Evolutionary conservation across 2,113 vertebrate genomes (phyloP).

Genomic region (Gnathonemus longibarbis): DNA sequence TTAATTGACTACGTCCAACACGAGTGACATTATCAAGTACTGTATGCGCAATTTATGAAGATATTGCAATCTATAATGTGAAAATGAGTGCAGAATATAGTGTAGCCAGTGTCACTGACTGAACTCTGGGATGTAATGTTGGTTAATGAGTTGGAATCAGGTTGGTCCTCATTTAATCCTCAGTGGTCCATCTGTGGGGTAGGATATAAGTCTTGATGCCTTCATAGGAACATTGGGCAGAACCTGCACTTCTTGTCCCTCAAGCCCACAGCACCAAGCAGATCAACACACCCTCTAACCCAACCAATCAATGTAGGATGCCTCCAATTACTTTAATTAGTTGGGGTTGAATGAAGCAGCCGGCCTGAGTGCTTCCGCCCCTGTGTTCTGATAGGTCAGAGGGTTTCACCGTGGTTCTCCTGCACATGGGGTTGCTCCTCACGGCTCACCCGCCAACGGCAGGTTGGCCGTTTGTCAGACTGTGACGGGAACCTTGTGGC

Average conservation of each 20-base stretch:
- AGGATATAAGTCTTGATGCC: background rate
- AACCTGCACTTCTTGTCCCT: background rate
- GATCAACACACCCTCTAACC: conserved; percentile 50
- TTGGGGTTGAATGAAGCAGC: conserved; percentile 47
- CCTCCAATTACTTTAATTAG: conserved; percentile 53
- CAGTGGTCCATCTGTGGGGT: background rate
- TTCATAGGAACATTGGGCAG: background rate
- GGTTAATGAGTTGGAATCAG: background rate
- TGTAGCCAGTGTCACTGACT: background rate
- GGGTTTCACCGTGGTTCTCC: background rate
- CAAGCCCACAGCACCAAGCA: conserved; percentile 41
- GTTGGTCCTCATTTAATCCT: background rate
- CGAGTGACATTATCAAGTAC: background rate
- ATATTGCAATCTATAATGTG: background rate
- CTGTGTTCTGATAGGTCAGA: background rate
- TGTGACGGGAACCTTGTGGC: background rate
- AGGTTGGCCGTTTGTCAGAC: background rate
- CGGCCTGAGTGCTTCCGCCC: background rate
- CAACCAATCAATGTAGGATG: conserved; percentile 50
- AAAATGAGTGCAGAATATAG: background rate
- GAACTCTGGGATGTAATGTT: background rate
- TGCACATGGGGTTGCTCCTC: background rate
- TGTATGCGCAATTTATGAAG: background rate
- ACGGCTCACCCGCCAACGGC: background rate
- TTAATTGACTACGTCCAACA: background rate